Conservation (phyloP, 1,140 invertebrate species). For the Scaptodrosophila lebanonensis region DNA sequence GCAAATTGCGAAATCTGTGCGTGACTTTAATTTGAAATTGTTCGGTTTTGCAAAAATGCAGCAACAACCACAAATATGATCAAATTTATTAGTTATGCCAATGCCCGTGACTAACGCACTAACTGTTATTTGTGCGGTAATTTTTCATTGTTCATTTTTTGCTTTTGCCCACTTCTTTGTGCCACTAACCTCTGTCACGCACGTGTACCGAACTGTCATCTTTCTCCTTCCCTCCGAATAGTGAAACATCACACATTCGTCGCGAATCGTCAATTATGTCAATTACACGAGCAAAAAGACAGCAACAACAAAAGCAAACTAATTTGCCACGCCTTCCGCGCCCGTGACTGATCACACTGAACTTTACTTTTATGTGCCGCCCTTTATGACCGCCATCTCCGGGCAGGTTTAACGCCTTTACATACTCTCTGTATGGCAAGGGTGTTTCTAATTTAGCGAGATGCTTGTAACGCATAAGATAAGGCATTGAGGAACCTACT, state of each 20-base stretch:
- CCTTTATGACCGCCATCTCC: constrained; percentile 12
- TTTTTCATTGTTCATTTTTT: constrained; percentile 20
- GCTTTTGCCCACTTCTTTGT: neutral
- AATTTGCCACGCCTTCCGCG: constrained; percentile 31
- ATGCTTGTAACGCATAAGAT: no score
- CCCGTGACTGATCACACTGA: constrained; percentile 13
- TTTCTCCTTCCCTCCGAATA: no score
- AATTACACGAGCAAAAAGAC: constrained; percentile 39
- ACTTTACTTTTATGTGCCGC: constrained; percentile 29
- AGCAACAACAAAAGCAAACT: constrained; percentile 52
- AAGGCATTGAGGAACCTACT: no score
- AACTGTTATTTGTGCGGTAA: no score
- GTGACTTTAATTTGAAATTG: constrained; percentile 53
- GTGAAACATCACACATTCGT: constrained; percentile 32
- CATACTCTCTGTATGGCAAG: no score
- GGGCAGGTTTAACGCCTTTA: constrained; percentile 19
- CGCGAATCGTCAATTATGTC: constrained; percentile 26
- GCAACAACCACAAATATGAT: neutral
- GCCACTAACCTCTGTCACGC: constrained; percentile 38
- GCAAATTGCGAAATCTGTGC: constrained; percentile 69
- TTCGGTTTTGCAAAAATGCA: constrained; percentile 30
- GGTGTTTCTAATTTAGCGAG: no score
- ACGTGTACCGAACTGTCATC: constrained; percentile 59
- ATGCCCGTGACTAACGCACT: constrained; percentile 48
- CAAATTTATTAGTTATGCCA: constrained; percentile 52